phyloP scores from a whole-genome alignment of 2,888 invertebrate species.

The Sphecodes monilicornis region DNA sequence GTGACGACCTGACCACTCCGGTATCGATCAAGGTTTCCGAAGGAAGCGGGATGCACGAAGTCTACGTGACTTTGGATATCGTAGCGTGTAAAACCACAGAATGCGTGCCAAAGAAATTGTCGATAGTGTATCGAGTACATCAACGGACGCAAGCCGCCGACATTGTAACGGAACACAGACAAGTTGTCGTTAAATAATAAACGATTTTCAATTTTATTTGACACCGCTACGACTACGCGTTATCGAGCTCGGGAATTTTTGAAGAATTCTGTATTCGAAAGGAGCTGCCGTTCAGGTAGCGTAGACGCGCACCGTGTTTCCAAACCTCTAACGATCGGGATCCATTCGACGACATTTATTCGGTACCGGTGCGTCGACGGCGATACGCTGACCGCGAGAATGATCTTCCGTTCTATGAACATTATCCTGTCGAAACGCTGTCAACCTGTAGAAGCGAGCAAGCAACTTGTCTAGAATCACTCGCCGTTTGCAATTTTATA shows the following conservation, averaged over 20 bases:
- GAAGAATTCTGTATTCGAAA: not conserved
- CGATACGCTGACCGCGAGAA: not conserved
- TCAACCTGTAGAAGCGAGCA: constrained; percentile 55
- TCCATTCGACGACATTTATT: not conserved
- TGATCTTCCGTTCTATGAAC: not conserved
- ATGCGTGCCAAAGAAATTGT: constrained; percentile 79
- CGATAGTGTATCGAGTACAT: constrained; percentile 73
- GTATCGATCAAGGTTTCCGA: constrained; percentile 73
- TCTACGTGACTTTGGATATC: constrained; percentile 76
- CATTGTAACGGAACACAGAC: constrained; percentile 60
- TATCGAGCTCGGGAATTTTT: not conserved
- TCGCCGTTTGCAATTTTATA: constrained; percentile 11
- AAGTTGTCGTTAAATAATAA: constrained; percentile 55
- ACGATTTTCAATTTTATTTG: not conserved
- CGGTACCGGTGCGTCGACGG: not conserved
- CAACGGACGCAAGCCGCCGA: constrained; percentile 70
- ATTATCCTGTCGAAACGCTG: constrained; percentile 43
- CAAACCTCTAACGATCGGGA: not conserved
- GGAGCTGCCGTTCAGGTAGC: not conserved
- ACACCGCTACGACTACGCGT: not conserved
- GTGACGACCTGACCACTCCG: constrained; percentile 70
- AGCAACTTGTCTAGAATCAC: not conserved
- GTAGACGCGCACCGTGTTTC: not conserved
- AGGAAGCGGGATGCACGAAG: constrained; percentile 70
- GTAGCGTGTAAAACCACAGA: constrained; percentile 78